These are phyloP conservation scores for Trididemnum nubilum DNA, from an alignment of 23 tunicate species.

Conservation along the genomic window DNA sequence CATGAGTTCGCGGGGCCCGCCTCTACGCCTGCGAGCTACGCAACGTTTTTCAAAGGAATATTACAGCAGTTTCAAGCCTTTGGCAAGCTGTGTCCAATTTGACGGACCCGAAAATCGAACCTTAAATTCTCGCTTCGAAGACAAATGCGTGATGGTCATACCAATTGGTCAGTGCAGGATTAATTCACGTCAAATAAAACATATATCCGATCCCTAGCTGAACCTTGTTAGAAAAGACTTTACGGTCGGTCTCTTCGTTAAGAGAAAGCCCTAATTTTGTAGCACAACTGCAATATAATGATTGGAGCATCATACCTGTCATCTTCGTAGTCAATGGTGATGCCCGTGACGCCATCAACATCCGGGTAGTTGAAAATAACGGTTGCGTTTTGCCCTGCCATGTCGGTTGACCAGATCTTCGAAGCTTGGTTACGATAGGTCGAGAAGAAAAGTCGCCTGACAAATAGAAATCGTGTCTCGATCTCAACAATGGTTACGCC, in stretches of 20 bases:
- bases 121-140: background rate
- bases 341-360: constrained; percentile 48
- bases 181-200: no score
- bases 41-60: background rate
- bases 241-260: no score
- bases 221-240: no score
- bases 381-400: constrained; percentile 58
- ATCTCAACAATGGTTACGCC: no score
- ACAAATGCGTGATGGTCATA: no score
- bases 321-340: constrained; percentile 48
- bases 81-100: background rate
- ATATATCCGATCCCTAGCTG: no score
- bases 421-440: constrained; percentile 31
- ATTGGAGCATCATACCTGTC: constrained; percentile 60
- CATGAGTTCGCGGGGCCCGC: background rate
- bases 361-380: constrained; percentile 43
- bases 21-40: background rate
- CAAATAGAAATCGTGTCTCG: no score
- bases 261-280: no score
- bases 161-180: no score
- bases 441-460: constrained; percentile 35
- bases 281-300: no score
- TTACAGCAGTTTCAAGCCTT: background rate
- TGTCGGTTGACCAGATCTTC: constrained; percentile 33
- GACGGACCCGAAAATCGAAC: background rate